Percentiles rank a stretch among this genome's conserved stretches.
These are phyloP conservation scores for Epiblema foenella DNA, from an alignment of 2,888 invertebrate genomes.

Conservation along the genomic window DNA sequence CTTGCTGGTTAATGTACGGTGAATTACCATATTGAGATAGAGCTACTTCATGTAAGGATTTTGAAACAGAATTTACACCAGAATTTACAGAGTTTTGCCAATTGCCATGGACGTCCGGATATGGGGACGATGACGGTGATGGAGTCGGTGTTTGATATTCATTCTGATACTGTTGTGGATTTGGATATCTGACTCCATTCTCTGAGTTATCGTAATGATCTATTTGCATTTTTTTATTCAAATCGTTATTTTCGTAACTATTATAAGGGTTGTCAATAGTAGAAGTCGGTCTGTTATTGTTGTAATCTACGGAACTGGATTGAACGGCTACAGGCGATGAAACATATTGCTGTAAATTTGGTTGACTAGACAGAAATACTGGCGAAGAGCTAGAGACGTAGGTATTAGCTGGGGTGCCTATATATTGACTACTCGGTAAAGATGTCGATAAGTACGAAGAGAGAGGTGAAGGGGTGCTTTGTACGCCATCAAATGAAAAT, in stretches of 20 bases:
- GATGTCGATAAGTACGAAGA: slow-evolving; percentile 70
- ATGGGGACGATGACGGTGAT: slow-evolving; percentile 64
- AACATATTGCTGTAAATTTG: slow-evolving; percentile 70
- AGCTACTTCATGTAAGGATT: slow-evolving; percentile 67
- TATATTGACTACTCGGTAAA: slow-evolving; percentile 67
- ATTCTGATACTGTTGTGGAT: slow-evolving; percentile 68
- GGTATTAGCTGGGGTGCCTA: slow-evolving; percentile 67
- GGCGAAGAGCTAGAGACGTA: slow-evolving; percentile 77
- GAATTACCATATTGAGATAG: slow-evolving; percentile 67
- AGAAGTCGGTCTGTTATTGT: slow-evolving; percentile 63
- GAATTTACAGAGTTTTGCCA: slow-evolving; percentile 69
- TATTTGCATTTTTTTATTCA: slow-evolving; percentile 70
- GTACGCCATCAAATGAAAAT: slow-evolving; percentile 62
- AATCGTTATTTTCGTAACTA: slow-evolving; percentile 63
- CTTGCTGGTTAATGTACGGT: slow-evolving; percentile 62
- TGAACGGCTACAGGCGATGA: slow-evolving; percentile 74
- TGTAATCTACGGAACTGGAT: slow-evolving; percentile 68
- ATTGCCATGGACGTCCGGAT: slow-evolving; percentile 64
- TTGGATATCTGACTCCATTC: slow-evolving; percentile 71
- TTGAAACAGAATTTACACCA: slow-evolving; percentile 61
- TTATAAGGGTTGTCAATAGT: slow-evolving; percentile 62
- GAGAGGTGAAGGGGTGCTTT: slow-evolving; percentile 72
- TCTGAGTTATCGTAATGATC: slow-evolving; percentile 78
- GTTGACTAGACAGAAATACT: slow-evolving; percentile 72
- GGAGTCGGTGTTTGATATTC: slow-evolving; percentile 69